Percentiles rank a stretch among this genome's conserved stretches.
These are phyloP conservation scores for Aricia artaxerxes DNA, from an alignment of 2,888 invertebrate genomes.

Conservation along the genomic window DNA sequence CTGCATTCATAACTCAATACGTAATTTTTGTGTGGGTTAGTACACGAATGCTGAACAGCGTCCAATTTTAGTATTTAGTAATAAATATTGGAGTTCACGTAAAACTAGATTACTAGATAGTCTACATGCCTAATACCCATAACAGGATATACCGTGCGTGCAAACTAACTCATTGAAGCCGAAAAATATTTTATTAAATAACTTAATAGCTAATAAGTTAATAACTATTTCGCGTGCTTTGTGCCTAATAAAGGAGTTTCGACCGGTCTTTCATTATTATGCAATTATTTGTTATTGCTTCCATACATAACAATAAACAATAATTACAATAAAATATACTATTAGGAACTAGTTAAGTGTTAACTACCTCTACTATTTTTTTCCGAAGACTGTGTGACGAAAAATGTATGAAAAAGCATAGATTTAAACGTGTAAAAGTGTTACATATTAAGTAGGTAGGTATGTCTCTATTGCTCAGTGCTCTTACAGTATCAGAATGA, in stretches of 20 bases:
- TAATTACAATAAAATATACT: background rate
- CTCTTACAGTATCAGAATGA: too few relatives aligned
- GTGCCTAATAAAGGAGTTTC: background rate
- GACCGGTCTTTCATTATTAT: background rate
- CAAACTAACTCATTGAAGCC: background rate
- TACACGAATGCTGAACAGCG: too few relatives aligned
- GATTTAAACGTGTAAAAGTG: too few relatives aligned
- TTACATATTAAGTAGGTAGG: too few relatives aligned
- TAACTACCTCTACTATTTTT: too few relatives aligned
- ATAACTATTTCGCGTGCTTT: conserved; percentile 2
- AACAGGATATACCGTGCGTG: background rate
- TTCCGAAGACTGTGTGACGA: too few relatives aligned
- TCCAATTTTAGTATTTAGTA: too few relatives aligned
- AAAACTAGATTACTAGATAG: conserved; percentile 1
- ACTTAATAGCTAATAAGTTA: background rate
- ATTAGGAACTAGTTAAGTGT: too few relatives aligned
- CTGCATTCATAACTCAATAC: too few relatives aligned
- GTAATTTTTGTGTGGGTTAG: too few relatives aligned
- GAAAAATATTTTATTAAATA: conserved; percentile 6
- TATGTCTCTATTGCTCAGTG: too few relatives aligned
- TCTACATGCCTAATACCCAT: conserved; percentile 18
- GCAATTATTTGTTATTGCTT: background rate
- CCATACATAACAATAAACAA: background rate
- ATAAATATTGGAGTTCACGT: background rate
- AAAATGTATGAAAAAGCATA: too few relatives aligned